Conservation (phyloP, 2,797 vertebrate species). For the Todus mexicanus region DNA sequence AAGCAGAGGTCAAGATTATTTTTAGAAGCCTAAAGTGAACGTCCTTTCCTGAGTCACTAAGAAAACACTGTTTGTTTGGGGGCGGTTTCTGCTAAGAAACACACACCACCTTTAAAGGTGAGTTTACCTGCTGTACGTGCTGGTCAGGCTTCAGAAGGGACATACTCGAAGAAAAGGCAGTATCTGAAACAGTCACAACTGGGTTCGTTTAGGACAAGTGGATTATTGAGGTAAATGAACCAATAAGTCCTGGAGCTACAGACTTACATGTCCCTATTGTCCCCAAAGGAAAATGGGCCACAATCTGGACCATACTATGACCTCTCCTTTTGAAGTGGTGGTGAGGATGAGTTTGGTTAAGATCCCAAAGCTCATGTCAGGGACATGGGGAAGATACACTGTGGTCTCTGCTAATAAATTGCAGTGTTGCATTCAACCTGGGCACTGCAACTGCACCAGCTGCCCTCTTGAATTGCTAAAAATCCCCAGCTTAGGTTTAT, state of each 20-base stretch:
- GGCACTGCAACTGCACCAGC: not conserved
- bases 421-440: not conserved
- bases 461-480: not conserved
- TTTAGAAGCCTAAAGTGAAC: not conserved
- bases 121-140: not conserved
- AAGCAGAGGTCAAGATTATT: not conserved
- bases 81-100: not conserved
- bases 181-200: not conserved
- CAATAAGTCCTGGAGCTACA: not conserved
- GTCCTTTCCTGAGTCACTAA: not conserved
- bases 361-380: not conserved
- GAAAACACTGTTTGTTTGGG: not conserved
- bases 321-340: not conserved
- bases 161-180: not conserved
- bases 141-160: not conserved
- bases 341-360: not conserved
- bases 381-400: not conserved
- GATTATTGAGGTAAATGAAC: not conserved
- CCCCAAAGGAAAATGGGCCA: not conserved
- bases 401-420: not conserved
- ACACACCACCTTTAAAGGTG: not conserved
- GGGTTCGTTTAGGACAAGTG: not conserved
- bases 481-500: not conserved
- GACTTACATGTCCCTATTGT: too few relatives aligned
- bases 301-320: not conserved